These are phyloP conservation scores for Balearica regulorum DNA, from an alignment of 2,797 vertebrate species.

Conservation along the genomic window DNA sequence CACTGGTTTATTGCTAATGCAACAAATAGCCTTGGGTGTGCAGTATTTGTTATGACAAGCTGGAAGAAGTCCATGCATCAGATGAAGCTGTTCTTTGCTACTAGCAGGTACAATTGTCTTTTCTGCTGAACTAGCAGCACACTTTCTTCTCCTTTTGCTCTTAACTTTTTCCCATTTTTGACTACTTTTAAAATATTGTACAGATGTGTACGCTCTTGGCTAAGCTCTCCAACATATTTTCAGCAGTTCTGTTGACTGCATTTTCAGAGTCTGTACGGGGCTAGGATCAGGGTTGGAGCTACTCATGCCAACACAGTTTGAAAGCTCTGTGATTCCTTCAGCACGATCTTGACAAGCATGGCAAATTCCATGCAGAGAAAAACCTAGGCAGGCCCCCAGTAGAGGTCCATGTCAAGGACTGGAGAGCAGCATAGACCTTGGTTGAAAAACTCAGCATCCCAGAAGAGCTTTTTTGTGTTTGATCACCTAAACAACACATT, in stretches of 20 bases:
- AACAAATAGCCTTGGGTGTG: conserved; percentile 33
- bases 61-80: neutral
- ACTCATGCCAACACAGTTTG: neutral
- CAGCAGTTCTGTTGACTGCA: neutral
- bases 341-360: neutral
- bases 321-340: neutral
- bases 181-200: conserved; percentile 22
- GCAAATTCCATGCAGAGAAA: neutral
- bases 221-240: neutral
- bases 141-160: neutral
- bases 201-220: neutral
- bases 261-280: neutral
- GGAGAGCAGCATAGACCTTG: neutral
- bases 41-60: conserved; percentile 26
- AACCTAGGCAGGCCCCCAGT: neutral
- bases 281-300: neutral
- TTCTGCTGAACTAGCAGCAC: conserved; percentile 13
- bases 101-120: conserved; percentile 9
- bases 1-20: neutral
- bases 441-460: neutral
- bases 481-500: neutral
- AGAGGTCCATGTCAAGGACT: neutral
- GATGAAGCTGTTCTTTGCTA: neutral
- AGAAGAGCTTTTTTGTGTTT: neutral
- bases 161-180: neutral